Percentiles rank a stretch among this genome's conserved stretches.
These are phyloP conservation scores for Schizaphis graminum DNA, from an alignment of 2,888 invertebrate species.

Conservation along the genomic window DNA sequence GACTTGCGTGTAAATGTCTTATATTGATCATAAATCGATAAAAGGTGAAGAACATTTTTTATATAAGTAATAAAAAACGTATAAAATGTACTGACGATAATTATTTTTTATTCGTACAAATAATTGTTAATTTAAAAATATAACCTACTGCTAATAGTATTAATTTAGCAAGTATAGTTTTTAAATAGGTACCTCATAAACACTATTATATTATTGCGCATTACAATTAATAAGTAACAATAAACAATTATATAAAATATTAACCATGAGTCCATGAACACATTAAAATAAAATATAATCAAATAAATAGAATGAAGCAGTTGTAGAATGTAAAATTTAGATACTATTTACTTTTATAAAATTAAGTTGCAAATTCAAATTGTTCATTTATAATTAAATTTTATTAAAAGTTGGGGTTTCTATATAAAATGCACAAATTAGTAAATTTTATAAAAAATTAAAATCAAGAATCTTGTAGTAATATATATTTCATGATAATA, in stretches of 20 bases:
- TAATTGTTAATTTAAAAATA: background rate
- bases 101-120: background rate
- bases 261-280: too few species aligned
- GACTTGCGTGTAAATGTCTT: background rate
- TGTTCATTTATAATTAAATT: background rate
- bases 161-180: background rate
- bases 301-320: background rate
- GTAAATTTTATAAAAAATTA: too few species aligned
- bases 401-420: background rate
- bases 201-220: background rate
- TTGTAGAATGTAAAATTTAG: background rate
- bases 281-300: background rate
- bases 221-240: background rate
- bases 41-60: background rate
- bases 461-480: too few species aligned
- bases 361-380: background rate
- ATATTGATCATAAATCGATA: background rate
- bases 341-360: background rate
- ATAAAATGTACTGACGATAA: background rate
- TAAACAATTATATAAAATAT: too few species aligned
- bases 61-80: background rate
- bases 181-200: background rate
- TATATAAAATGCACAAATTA: background rate
- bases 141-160: background rate
- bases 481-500: too few species aligned